A percentile compares a stretch with the other conserved stretches of the same genome.
Conservation (phyloP, 35 echinoderm and acorn worm genomes). For the Heliocidaris erythrogramma region DNA sequence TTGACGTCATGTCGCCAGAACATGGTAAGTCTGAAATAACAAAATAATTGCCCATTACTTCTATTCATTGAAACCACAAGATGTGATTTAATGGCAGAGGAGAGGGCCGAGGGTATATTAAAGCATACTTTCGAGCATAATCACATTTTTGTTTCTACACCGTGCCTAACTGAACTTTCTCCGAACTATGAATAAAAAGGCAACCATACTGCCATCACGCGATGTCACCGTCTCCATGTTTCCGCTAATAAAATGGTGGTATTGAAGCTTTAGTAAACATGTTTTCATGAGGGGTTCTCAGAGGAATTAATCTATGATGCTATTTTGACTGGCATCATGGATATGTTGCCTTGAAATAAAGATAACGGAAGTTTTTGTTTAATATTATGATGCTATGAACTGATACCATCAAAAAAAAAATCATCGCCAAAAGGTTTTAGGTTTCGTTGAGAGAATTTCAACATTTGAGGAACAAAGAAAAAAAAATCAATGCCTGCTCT, state of each 20-base stretch:
- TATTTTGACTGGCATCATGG: too few relatives aligned
- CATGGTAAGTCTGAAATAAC: not conserved
- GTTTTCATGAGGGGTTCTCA: too few relatives aligned
- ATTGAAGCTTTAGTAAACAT: too few relatives aligned
- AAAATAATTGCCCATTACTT: not conserved
- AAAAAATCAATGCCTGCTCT: not conserved
- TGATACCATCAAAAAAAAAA: too few relatives aligned
- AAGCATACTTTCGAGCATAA: not conserved
- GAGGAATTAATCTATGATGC: too few relatives aligned
- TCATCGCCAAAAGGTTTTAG: not conserved
- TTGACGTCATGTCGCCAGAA: not conserved
- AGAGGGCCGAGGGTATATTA: not conserved
- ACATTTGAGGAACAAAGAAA: not conserved
- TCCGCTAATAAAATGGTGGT: too few relatives aligned
- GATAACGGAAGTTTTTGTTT: too few relatives aligned
- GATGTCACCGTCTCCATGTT: too few relatives aligned
- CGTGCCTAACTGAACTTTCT: not conserved
- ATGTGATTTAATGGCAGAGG: conserved; percentile 2
- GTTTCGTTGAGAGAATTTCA: not conserved
- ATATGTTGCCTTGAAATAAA: too few relatives aligned
- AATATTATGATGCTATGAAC: too few relatives aligned
- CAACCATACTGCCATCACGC: too few relatives aligned
- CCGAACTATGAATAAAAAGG: too few relatives aligned
- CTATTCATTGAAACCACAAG: not conserved
- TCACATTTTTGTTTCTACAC: not conserved